A percentile compares a stretch with the other conserved stretches of the same genome.
Evolutionary conservation across 2,888 invertebrate genomes (phyloP).

Genomic region (Hypselothyrea guttata): DNA sequence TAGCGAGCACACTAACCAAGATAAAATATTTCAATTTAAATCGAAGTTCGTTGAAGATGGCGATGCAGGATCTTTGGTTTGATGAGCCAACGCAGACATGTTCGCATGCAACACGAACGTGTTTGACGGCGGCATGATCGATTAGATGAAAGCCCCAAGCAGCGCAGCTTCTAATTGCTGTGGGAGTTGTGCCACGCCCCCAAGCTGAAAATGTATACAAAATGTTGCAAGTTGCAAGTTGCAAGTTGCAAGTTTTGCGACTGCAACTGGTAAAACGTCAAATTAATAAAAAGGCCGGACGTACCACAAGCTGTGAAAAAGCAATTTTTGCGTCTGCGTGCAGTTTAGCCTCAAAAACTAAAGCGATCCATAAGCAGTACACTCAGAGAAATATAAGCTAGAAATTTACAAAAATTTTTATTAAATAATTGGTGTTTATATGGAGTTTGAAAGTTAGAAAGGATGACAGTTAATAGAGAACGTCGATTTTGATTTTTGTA

Average conservation of each 20-base stretch:
- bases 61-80: no score
- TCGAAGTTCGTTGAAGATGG: no score
- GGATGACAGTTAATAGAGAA: no score
- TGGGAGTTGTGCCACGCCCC: constrained; percentile 48
- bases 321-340: constrained; percentile 66
- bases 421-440: no score
- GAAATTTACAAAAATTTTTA: no score
- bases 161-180: constrained; percentile 39
- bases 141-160: constrained; percentile 19
- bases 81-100: no score
- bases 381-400: no score
- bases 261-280: constrained; percentile 67
- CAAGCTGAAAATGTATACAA: constrained; percentile 57
- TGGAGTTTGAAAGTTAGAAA: no score
- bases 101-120: no score
- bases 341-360: neutral
- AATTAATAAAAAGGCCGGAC: constrained; percentile 74
- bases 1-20: no score
- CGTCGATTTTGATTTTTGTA: no score
- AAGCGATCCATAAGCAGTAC: constrained; percentile 8
- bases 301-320: constrained; percentile 74
- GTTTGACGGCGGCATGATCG: constrained; percentile 4
- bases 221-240: constrained; percentile 48
- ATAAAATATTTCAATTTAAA: no score
- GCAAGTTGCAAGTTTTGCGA: constrained; percentile 9